Conservation (phyloP, 2,888 invertebrate genomes). For the Salpingus planirostris region DNA sequence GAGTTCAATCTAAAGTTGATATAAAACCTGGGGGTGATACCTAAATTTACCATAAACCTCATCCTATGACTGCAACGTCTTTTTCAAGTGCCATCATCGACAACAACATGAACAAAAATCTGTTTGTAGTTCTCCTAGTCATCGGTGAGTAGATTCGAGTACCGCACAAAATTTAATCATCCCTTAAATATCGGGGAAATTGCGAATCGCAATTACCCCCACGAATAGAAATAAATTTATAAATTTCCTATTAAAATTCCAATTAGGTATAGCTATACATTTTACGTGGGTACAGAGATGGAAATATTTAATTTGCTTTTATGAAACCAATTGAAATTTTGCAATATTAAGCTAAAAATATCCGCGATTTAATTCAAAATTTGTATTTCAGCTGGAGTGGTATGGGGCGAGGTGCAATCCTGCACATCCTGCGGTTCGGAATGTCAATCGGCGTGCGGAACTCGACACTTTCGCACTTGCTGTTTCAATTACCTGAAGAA, state of each 20-base stretch:
- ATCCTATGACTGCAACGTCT: neutral
- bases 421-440: conserved; percentile 63
- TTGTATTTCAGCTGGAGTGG: conserved; percentile 35
- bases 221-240: too few species aligned
- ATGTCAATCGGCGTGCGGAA: conserved; percentile 59
- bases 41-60: neutral
- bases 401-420: conserved; percentile 50
- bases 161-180: too few species aligned
- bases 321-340: neutral
- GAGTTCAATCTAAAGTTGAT: too few species aligned
- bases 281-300: too few species aligned
- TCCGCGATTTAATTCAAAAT: neutral
- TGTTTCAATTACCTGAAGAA: conserved; percentile 64
- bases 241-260: too few species aligned
- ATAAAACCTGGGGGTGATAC: conserved; percentile 4
- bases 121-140: conserved; percentile 17
- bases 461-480: conserved; percentile 59
- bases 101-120: conserved; percentile 17
- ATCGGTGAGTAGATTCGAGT: conserved; percentile 19
- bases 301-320: conserved; percentile 1
- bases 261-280: neutral
- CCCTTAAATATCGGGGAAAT: too few species aligned
- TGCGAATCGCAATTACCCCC: too few species aligned
- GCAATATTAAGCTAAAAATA: neutral
- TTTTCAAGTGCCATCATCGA: neutral